Evolutionary conservation across 2,113 vertebrate species (phyloP), one percentile per base, ranked within the genome.

Genomic region (Amphiprion ocellaris): DNA sequence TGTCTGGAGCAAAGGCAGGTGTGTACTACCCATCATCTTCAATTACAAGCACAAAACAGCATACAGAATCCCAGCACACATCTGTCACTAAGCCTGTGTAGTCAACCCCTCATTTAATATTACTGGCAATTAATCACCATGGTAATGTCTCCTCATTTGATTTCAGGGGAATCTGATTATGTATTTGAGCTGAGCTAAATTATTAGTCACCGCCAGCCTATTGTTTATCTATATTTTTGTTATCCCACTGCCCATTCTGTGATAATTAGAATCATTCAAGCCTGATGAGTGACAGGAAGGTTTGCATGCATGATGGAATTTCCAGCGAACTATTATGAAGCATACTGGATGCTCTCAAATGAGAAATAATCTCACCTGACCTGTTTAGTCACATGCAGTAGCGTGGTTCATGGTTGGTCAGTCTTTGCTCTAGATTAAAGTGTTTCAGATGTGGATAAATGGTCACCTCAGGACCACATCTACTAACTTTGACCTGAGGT

Each of bases 101-200:
- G 69, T 78, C 75, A 77, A 33, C 74, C 82, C 61, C 41, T 77
- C 41, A 66, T 83, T 83, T 85, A 79, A 81, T 84, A 82, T 75
- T 54, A 74, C 26, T 62, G 59, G 74, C 60, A 79, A 88, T 89
- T 82, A 88, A 92, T 88, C 85, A 81, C 67, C 74, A 69, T 61
- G 46, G 74, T 81, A 82, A 89, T 89, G 75, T 74, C 69, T 78
- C 77, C 66, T 89, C 82, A 83, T 87, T 85, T 87, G 71, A 84
- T 87, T 87, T 83, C 21, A 60, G 82, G 56, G 54, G 52, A 63
- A 74, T 87, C 83, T 85, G 87, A 89, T 89, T 92, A 84, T 75
- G 70, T 44, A 88, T 84, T 87, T 87, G 77, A 81, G 88, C 81
- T 68, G 56, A 66, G 74, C 63, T 89, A 69, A 90, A 92, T 88